These are phyloP conservation scores for Bilobella aurantiaca DNA, from an alignment of 1,140 invertebrate genomes.

Conservation along the genomic window DNA sequence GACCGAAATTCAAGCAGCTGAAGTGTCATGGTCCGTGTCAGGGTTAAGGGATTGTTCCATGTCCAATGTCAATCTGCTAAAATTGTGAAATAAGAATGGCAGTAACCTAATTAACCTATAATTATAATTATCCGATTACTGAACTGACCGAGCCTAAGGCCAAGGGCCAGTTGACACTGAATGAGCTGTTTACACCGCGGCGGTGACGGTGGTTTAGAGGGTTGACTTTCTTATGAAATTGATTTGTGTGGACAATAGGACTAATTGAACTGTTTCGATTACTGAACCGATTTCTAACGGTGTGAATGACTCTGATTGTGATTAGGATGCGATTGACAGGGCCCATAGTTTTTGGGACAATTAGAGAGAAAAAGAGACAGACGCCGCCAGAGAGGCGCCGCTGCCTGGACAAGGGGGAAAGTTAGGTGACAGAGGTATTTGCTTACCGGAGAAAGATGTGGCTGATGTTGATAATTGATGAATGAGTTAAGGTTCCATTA, in stretches of 20 bases:
- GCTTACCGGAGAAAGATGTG: not conserved
- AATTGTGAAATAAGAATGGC: too few relatives aligned
- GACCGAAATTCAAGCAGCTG: too few relatives aligned
- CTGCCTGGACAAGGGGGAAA: too few relatives aligned
- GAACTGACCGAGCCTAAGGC: too few relatives aligned
- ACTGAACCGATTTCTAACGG: not conserved
- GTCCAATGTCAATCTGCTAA: too few relatives aligned
- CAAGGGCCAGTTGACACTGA: too few relatives aligned
- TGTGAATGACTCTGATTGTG: not conserved
- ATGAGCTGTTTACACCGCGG: too few relatives aligned
- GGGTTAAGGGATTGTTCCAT: too few relatives aligned
- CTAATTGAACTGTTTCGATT: not conserved
- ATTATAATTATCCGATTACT: too few relatives aligned
- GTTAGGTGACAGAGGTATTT: not conserved
- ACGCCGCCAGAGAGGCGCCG: conserved; percentile 1
- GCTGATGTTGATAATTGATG: not conserved
- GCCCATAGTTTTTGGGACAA: not conserved
- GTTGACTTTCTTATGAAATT: not conserved
- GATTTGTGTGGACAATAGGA: not conserved
- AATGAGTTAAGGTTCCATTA: not conserved
- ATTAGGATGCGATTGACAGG: not conserved
- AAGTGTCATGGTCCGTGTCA: too few relatives aligned
- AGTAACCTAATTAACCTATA: too few relatives aligned
- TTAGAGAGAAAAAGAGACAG: not conserved
- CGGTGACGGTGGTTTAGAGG: not conserved